Conservation (phyloP, 1,140 invertebrate genomes). For the Thrips palmi region DNA sequence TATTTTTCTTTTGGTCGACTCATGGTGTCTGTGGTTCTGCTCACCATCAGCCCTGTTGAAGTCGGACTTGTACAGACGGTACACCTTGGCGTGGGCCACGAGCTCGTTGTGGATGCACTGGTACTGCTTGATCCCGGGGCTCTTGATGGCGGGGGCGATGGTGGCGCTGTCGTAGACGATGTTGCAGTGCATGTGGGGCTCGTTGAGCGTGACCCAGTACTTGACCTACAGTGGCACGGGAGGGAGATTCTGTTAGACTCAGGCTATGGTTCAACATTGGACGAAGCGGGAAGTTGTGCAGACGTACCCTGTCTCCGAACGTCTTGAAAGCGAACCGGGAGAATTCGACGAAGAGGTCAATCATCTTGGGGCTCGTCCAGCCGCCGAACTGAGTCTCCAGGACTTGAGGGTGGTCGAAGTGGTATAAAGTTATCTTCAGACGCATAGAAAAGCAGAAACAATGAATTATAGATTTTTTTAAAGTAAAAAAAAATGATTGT, state of each 20-base stretch:
- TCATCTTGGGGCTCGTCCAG: conserved; percentile 34
- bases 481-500: no score
- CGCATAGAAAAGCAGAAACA: no score
- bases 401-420: conserved; percentile 31
- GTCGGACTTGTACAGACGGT: conserved; percentile 23
- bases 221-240: conserved; percentile 20
- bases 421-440: conserved; percentile 31
- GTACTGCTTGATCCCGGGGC: conserved; percentile 21
- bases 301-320: conserved; percentile 28
- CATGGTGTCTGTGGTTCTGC: conserved; percentile 18
- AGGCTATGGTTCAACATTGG: no score
- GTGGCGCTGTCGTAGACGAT: conserved; percentile 21
- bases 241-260: neutral
- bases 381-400: conserved; percentile 38
- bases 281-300: no score
- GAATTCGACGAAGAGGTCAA: conserved; percentile 33
- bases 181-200: conserved; percentile 22
- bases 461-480: no score
- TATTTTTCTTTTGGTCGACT: conserved; percentile 6
- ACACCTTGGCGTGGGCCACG: conserved; percentile 24
- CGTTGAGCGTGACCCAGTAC: conserved; percentile 31
- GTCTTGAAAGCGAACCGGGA: conserved; percentile 27
- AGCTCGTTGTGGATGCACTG: conserved; percentile 23
- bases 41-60: no score
- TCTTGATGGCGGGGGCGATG: conserved; percentile 21